Base-by-base conservation (phyloP, 2,888 invertebrate genomes). In the Thysanoteuthis rhombus region DNA sequence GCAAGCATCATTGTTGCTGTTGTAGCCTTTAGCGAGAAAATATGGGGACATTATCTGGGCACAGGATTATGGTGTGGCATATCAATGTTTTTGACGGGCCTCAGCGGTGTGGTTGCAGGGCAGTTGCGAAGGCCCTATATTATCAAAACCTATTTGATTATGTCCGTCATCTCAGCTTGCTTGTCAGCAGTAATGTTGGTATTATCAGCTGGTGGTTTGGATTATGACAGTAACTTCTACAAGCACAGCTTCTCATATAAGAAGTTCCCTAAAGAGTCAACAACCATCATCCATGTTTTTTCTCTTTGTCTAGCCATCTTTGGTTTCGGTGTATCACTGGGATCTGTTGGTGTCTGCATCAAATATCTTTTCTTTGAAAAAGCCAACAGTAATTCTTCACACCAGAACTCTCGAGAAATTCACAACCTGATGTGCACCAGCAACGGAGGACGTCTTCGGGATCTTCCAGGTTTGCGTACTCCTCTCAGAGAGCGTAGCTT, bases 31-130 rank as follows among this genome's bases (percentile, higher is more conserved):
- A 95, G 95, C 25, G 94, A 95, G 90, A 94, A 94, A 91, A 95
- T 96, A 89, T 96, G 96, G 96, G 96, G 96, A 45, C 95, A 96
- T 94, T 96, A 96, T 94, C 95, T 95, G 36, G 96, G 95, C 32
- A 95, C 96, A n/a, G 96, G 96, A 12, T 95, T 96, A 93, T 96
- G 96, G 96, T 95, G 95, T 39, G 96, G 96, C 10, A 94, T 94
- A 4, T 94, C 95, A 36, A 94, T 95, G 75, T 94, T 95, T 36
- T 42, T 95, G 28, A 94, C 95, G 58, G 96, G 96, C 45, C 94
- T 96, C 42, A 94, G 95, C 93, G 96, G 96, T 47, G 95, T 96
- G 38, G 94, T 95, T 93, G 95, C 95, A 8, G 95, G 95, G 38
- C 95, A 95, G 93, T 94, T 95, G 42, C 95, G 94, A 92, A 95